Percentiles rank a stretch among this genome's conserved stretches.
phyloP scores from a whole-genome alignment of 1,140 invertebrate species.

The Varroa destructor region DNA sequence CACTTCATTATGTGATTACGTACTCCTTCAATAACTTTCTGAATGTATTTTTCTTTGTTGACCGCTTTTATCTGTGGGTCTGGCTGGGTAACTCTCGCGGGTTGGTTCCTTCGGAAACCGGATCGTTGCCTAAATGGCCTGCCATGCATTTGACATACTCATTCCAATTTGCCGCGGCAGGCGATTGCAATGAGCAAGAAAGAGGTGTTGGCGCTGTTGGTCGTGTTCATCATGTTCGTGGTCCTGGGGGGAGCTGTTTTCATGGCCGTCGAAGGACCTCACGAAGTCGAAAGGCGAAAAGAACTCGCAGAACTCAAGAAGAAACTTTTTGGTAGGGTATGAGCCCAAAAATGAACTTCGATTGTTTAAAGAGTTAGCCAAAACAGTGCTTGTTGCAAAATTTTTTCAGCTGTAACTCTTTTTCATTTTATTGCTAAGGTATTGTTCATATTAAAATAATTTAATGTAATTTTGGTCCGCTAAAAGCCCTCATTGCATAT shows the following conservation, averaged over 20 bases:
- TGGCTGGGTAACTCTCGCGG: too few relatives aligned
- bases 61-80: too few relatives aligned
- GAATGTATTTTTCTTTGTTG: too few relatives aligned
- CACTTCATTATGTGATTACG: too few relatives aligned
- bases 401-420: neutral
- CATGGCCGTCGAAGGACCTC: conserved; percentile 56
- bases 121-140: too few relatives aligned
- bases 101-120: too few relatives aligned
- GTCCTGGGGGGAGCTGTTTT: conserved; percentile 60
- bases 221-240: conserved; percentile 58
- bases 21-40: too few relatives aligned
- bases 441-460: neutral
- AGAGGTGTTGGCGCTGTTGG: conserved; percentile 42
- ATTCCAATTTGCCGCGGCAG: neutral
- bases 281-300: conserved; percentile 48
- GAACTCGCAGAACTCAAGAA: conserved; percentile 46
- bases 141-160: too few relatives aligned
- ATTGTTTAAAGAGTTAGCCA: neutral
- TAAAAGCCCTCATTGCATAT: too few relatives aligned
- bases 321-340: conserved; percentile 44
- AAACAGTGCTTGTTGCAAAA: neutral
- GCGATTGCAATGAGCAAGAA: conserved; percentile 36
- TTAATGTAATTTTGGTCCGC: neutral
- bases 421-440: neutral
- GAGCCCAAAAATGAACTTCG: neutral